Conservation (phyloP, 2,797 vertebrate genomes). For the Eleutherodactylus coqui region DNA sequence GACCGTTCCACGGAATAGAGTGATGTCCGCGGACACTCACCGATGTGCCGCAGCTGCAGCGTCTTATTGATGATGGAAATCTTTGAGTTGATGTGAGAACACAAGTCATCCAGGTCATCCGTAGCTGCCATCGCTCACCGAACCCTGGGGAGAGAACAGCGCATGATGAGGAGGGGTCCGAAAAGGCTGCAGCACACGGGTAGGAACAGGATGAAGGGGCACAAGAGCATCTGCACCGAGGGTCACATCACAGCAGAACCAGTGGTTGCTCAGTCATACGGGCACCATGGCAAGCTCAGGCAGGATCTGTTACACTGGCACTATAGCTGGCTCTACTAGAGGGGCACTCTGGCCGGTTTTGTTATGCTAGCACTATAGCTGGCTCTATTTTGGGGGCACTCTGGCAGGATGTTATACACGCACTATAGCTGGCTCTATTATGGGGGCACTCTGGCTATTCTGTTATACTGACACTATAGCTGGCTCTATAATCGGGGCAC, state of each 20-base stretch:
- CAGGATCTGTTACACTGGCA: too few species aligned
- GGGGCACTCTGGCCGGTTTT: too few species aligned
- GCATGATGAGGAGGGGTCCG: neutral
- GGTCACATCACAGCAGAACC: too few species aligned
- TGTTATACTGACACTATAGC: neutral
- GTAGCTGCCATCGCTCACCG: neutral
- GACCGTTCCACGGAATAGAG: too few species aligned
- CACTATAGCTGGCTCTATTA: neutral
- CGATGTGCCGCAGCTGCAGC: conserved; percentile 70
- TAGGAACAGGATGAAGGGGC: neutral
- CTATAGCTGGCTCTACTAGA: too few species aligned
- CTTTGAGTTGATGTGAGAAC: conserved; percentile 70
- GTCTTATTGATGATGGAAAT: conserved; percentile 72
- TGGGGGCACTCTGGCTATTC: neutral
- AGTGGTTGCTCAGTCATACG: neutral
- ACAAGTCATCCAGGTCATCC: conserved; percentile 68
- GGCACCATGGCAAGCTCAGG: too few species aligned
- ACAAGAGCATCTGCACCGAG: too few species aligned
- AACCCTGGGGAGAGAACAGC: neutral
- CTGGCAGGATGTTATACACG: neutral
- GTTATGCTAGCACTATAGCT: too few species aligned
- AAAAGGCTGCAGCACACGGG: neutral
- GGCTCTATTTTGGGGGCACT: neutral
- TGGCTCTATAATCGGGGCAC: neutral
- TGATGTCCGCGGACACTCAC: conserved; percentile 69